Evolutionary conservation across 2,888 invertebrate species (phyloP), one percentile per base, ranked within the genome.

Genomic region (Esperia sulphurella): DNA sequence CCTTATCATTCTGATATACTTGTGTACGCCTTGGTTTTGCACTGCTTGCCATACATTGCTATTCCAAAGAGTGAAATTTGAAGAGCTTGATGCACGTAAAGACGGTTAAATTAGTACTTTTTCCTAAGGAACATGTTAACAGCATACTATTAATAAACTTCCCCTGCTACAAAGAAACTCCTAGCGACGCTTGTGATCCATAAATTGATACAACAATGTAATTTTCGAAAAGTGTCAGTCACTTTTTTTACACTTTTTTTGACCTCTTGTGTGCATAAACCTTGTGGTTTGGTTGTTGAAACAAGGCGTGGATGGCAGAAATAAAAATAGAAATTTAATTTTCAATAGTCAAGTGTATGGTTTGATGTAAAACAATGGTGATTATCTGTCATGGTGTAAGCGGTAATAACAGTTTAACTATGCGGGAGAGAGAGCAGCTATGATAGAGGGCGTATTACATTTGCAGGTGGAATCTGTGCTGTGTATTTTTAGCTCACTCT

Each of bases 401-500:
- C 14, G 45, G n/a, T 50, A 50, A 50, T 50, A 45, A 43, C 33
- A 43, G 50, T 13, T 46, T 43, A 40, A 40, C 43, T 35, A 12
- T 43, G 33, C 41, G 33, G 41, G 30, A 42, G 14, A 40, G 42
- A 40, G 61, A 57, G 54, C 54, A 53, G 55, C 52, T 50, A 55
- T 55, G 51, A 53, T 54, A 55, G 56, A 57, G 59, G 59, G 49
- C 55, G 61, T 62, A 57, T 65, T 60, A 57, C 61, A 59, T 70
- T 71, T 68, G 79, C 81, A 82, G 78, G 82, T 83, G 79, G 75
- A 81, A 85, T 80, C 79, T 72, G 77, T 79, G 75, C 70, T 66
- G 71, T 56, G 64, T 87, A 87, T 87, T 86, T 85, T 83, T 86
- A 87, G 83, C 72, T 54, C 54, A 48, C 55, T 73, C 83, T 88